Evolutionary conservation across 1,140 invertebrate genomes (phyloP).

Genomic region (Limonius californicus): DNA sequence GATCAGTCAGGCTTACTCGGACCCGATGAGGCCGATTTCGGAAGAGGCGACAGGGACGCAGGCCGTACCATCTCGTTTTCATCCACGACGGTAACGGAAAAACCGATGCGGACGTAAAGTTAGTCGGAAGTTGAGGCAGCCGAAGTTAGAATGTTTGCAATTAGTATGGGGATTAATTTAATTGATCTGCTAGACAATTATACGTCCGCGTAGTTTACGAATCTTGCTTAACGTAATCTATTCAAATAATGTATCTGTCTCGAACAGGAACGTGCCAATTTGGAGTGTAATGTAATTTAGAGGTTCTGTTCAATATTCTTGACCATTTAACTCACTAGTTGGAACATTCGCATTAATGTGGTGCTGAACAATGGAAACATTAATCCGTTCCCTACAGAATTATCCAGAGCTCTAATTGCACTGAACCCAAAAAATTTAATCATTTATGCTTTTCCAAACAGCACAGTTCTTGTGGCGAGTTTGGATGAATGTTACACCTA

Average conservation of each 20-base stretch:
- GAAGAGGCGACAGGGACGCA: neutral
- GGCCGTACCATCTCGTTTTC: neutral
- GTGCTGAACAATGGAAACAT: no score
- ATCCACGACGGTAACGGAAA: neutral
- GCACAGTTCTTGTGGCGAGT: no score
- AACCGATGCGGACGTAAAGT: neutral
- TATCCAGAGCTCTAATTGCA: no score
- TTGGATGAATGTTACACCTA: no score
- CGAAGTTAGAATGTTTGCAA: constrained; percentile 12
- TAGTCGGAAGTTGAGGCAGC: neutral
- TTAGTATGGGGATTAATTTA: constrained; percentile 12
- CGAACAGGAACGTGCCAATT: no score
- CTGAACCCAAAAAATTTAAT: no score
- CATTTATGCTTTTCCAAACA: no score
- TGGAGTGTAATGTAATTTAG: no score
- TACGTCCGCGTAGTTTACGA: constrained; percentile 6
- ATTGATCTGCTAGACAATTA: constrained; percentile 9
- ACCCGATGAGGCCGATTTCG: neutral
- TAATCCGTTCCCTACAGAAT: no score
- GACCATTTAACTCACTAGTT: no score
- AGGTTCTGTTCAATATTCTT: no score
- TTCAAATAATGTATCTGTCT: neutral
- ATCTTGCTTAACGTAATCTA: constrained; percentile 7
- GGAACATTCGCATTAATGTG: no score
- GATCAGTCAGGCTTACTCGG: constrained; percentile 15